A percentile compares a stretch with the other conserved stretches of the same genome.
Evolutionary conservation across 2,113 vertebrate species (phyloP).

Genomic region (Laticauda laticaudata): DNA sequence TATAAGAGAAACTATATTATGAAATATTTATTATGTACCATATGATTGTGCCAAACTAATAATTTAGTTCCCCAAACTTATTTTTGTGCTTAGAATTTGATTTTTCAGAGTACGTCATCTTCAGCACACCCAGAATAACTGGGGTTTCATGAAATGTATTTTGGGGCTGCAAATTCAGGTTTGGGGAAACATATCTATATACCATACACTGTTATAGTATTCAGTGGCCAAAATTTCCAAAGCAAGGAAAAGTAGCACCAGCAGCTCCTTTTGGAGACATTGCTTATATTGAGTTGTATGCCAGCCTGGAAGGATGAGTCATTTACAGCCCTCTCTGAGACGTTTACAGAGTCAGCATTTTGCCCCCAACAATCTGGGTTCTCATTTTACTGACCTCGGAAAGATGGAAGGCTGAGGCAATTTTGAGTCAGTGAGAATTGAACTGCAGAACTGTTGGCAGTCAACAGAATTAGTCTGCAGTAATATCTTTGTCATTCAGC

Average conservation of each 20-base stretch:
- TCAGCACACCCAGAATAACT: background rate
- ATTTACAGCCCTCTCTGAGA: background rate
- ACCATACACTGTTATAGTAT: background rate
- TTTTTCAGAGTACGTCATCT: background rate
- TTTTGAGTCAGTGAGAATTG: background rate
- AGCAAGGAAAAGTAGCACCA: background rate
- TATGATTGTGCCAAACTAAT: background rate
- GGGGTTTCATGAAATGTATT: background rate
- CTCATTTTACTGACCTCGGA: background rate
- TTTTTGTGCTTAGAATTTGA: background rate
- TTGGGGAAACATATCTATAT: background rate
- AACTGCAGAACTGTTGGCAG: background rate
- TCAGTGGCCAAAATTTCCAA: background rate
- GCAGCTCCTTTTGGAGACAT: background rate
- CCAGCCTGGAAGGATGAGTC: background rate
- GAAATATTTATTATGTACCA: slow-evolving; percentile 26
- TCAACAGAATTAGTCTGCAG: background rate
- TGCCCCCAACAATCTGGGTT: background rate
- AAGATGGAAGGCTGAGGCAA: background rate
- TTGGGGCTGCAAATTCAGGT: background rate
- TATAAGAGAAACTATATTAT: slow-evolving; percentile 42
- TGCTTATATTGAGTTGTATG: background rate
- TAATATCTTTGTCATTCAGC: background rate
- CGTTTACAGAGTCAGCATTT: background rate
- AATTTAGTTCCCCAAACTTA: background rate